Evolutionary conservation across 1,140 invertebrate species (phyloP).

Genomic region (Sycophaga agraensis): DNA sequence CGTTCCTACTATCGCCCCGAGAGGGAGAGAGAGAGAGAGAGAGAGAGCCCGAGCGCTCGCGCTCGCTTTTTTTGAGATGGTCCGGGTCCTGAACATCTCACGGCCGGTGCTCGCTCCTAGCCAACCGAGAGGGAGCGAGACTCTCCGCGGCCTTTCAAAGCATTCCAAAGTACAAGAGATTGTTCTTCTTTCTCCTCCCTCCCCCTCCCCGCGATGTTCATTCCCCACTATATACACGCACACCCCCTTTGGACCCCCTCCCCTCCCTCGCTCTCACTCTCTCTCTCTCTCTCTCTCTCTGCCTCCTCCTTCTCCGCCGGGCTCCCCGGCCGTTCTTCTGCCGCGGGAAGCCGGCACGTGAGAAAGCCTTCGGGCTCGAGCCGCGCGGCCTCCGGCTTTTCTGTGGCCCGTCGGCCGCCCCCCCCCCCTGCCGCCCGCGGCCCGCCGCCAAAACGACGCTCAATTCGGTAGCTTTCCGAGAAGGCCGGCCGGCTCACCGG

Average conservation of each 20-base stretch:
- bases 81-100: conserved; percentile 46
- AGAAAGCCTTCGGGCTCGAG: conserved; percentile 13
- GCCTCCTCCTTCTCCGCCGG: conserved; percentile 28
- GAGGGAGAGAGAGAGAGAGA: background rate
- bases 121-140: conserved; percentile 29
- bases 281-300: conserved; percentile 31
- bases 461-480: conserved; percentile 21
- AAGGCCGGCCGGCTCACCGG: background rate
- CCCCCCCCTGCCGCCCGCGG: too few relatives aligned
- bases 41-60: background rate
- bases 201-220: conserved; percentile 19
- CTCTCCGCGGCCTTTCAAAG: conserved; percentile 57
- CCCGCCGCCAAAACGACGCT: too few relatives aligned
- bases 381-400: background rate
- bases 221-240: conserved; percentile 18
- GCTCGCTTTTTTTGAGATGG: conserved; percentile 44
- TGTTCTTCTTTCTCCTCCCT: conserved; percentile 44
- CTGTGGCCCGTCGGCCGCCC: too few relatives aligned
- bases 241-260: conserved; percentile 8
- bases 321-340: conserved; percentile 20
- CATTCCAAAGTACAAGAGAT: conserved; percentile 56
- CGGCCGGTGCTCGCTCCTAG: conserved; percentile 39
- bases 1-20: background rate
- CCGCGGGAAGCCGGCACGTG: conserved; percentile 30
- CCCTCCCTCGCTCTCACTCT: conserved; percentile 22